Evolutionary conservation across 2,888 invertebrate species (phyloP), one percentile per base, ranked within the genome.

Genomic region (Aphodius sticticus): DNA sequence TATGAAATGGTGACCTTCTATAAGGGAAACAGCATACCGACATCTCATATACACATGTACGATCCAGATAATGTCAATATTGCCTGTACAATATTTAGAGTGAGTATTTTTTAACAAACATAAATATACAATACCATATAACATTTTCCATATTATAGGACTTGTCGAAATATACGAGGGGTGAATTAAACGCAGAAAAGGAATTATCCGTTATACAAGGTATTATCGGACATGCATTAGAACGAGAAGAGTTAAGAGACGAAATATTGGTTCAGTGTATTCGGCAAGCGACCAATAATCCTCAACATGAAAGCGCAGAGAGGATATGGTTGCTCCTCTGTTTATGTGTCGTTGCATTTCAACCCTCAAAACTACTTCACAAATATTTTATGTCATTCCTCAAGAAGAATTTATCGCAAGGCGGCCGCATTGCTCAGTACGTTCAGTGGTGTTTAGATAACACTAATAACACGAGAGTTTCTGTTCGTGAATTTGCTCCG

Each of bases 371-470:
- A 89, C 91, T 95, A 0, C 91, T 97, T 7, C 93, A 94, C 86
- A 95, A 96, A 86, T 96, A 96, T 90, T 94, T 95, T 84, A 91
- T 95, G 38, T 94, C 94, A 15, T 96, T 95, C 87, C 89, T 96
- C 76, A 93, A 93, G 85, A 94, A 94, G 87, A 94, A 93, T 87
- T 86, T 94, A 35, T 90, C 91, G n/a, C 90, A 92, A 77, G 93
- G 93, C 76, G 94, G 94, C 6, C 93, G 93, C 85, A 89, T 95
- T 26, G 91, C 93, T 6, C 97, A 97, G 88, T 97, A 97, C 87
- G 97, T 97, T 9, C 96, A 97, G 88, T 97, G 97, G 96, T 97
- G 97, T 87, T 91, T 97, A 78, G 97, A 97, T 87, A 97, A 98
- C 90, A 96, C 97, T 85, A 94, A 96, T 83, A 96, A 96, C 82